phyloP scores from a whole-genome alignment of 1,140 invertebrate genomes.

The Drosophila grimshawi region DNA sequence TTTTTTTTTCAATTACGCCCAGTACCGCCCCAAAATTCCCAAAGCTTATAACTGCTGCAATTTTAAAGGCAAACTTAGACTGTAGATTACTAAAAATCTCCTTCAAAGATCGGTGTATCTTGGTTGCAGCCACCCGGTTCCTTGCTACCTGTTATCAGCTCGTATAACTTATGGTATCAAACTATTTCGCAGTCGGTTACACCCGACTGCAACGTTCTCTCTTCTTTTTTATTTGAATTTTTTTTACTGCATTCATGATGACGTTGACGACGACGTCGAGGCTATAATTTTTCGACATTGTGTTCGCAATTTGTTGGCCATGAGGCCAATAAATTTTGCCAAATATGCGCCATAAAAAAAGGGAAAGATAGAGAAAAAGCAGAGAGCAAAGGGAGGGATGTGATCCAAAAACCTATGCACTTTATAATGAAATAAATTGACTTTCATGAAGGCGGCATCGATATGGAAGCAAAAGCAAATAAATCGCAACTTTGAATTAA shows the following conservation, averaged over 20 bases:
- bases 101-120: too few species aligned
- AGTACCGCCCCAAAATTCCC: too few species aligned
- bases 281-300: constrained; percentile 74
- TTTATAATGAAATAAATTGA: constrained; percentile 80
- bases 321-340: constrained; percentile 71
- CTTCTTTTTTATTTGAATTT: constrained; percentile 4
- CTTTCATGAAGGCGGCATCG: constrained; percentile 65
- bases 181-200: too few species aligned
- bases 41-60: too few species aligned
- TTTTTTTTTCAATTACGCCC: too few species aligned
- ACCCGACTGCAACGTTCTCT: too few species aligned
- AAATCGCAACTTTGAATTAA: constrained; percentile 71
- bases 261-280: constrained; percentile 33
- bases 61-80: too few species aligned
- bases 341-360: constrained; percentile 73
- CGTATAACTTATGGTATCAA: too few species aligned
- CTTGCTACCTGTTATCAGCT: neutral
- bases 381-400: constrained; percentile 11
- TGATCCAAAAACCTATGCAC: constrained; percentile 61
- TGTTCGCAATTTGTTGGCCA: constrained; percentile 79
- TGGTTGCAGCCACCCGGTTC: too few species aligned
- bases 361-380: too few species aligned
- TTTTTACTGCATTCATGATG: constrained; percentile 63
- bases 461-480: constrained; percentile 56
- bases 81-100: too few species aligned